phyloP scores from a whole-genome alignment of 2,888 invertebrate genomes.

The Priocnemis perturbator region DNA sequence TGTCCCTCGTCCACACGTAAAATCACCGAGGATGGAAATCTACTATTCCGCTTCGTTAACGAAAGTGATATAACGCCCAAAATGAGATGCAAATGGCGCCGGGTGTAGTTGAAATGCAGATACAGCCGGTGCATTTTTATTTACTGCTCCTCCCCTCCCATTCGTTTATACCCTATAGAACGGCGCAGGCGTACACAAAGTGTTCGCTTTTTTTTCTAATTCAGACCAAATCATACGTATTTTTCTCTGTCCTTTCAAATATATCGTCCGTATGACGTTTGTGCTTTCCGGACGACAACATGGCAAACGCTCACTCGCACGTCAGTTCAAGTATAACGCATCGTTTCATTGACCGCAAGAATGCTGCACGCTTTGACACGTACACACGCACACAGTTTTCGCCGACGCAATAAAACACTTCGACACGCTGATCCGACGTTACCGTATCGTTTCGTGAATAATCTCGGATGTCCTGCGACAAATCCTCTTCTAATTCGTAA shows the following conservation, averaged over 20 bases:
- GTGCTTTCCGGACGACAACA: constrained; percentile 4
- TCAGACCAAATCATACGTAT: constrained; percentile 41
- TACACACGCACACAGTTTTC: too few relatives aligned
- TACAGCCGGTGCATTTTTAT: constrained; percentile 48
- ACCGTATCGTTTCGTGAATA: too few relatives aligned
- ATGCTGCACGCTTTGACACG: too few relatives aligned
- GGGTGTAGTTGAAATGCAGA: constrained; percentile 56
- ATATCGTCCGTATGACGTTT: constrained; percentile 36
- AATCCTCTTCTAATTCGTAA: too few relatives aligned
- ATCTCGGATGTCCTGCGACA: too few relatives aligned
- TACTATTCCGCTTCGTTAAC: constrained; percentile 58
- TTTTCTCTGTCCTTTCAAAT: constrained; percentile 35
- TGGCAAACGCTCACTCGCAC: too few relatives aligned
- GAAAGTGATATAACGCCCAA: constrained; percentile 57
- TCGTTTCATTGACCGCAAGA: too few relatives aligned
- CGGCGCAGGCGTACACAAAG: constrained; percentile 38
- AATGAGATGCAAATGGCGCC: constrained; percentile 61
- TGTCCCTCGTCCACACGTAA: constrained; percentile 26
- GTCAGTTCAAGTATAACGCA: too few relatives aligned
- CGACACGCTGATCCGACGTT: too few relatives aligned
- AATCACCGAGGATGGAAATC: constrained; percentile 46
- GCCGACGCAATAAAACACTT: too few relatives aligned
- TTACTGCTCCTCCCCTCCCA: constrained; percentile 23
- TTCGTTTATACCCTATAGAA: constrained; percentile 18
- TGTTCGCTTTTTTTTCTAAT: constrained; percentile 36